Evolutionary conservation across 2,797 vertebrate species (phyloP).

Genomic region (Odontamblyopus rebecca): DNA sequence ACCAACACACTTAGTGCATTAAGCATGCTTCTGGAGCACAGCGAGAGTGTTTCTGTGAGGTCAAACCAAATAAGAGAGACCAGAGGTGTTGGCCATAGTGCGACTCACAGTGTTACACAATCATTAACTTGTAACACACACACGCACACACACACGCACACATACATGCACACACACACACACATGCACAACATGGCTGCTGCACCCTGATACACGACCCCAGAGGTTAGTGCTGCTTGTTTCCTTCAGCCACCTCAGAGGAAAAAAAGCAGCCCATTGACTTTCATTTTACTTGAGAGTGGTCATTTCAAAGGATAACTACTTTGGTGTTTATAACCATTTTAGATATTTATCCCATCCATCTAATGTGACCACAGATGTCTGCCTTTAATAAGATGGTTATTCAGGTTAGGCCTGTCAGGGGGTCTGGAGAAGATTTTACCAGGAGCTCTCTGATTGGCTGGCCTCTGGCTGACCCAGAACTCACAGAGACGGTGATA

Average conservation of each 20-base stretch:
- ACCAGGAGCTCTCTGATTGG: conserved; percentile 55
- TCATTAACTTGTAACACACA: conserved; percentile 29
- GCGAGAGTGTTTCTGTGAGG: conserved; percentile 66
- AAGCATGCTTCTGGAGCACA: conserved; percentile 58
- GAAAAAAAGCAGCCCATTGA: conserved; percentile 9
- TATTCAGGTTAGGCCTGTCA: conserved; percentile 56
- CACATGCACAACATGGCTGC: conserved; percentile 45
- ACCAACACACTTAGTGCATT: conserved; percentile 56
- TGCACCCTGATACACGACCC: conserved; percentile 49
- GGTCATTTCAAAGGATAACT: conserved; percentile 25
- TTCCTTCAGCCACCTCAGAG: conserved; percentile 57
- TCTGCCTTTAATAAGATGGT: conserved; percentile 66
- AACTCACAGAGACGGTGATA: conserved; percentile 55
- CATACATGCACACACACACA: conserved; percentile 31
- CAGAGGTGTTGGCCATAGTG: conserved; percentile 66
- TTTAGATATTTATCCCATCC: conserved; percentile 42
- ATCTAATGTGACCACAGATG: conserved; percentile 53
- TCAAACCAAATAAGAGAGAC: conserved; percentile 64
- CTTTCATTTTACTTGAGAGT: conserved; percentile 26
- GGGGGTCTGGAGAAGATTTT: conserved; percentile 55
- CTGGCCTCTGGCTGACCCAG: conserved; percentile 65
- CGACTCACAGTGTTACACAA: conserved; percentile 51
- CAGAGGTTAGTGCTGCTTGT: conserved; percentile 45
- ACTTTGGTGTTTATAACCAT: conserved; percentile 30
- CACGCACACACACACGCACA: conserved; percentile 30